Evolutionary conservation across 2,888 invertebrate genomes (phyloP), one percentile per base, ranked within the genome.

Genomic region (Nebria brevicollis): DNA sequence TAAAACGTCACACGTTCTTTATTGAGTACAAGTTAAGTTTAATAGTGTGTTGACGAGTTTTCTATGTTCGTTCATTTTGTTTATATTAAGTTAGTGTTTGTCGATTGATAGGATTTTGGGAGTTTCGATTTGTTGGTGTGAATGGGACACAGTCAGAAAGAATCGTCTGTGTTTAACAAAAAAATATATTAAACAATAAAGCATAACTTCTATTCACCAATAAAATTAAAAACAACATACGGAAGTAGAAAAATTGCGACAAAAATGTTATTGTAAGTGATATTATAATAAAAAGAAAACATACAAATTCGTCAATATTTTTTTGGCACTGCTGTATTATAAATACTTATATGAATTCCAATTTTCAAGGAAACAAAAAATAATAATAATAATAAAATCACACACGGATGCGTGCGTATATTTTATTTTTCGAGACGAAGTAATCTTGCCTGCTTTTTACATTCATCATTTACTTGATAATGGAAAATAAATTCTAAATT

Each of bases 11-110:
- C 78, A 66, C 15, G 20, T 26, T 70, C 11, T 70, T 75, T 84
- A 83, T 82, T 84, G 75, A 85, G 85, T 86, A 85, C 85, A 85
- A 85, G 83, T 85, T 85, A 83, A 82, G 25, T 70, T 70, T 70
- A 70, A 25, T 70, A 70, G 34, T 81, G 83, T 83, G 83, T 73
- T 41, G 72, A 72, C 26, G 26, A n/a, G n/a, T 11, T 66, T 15
- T 66, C 25, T 66, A 13, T 68, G 68, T 77, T 15, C 7, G 20
- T 77, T 82, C 70, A 15, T 43, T 77, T 68, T 77, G 26, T 66
- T 75, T 68, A 75, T 77, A 70, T 43, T 68, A 79, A 72, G 42
- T 54, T 78, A 68, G 74, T 74, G 73, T 72, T 64, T 79, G 25
- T 34, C 25, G 54, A 41, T 74, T 76, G 77, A 34, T 75, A 11